These are phyloP conservation scores for Bursaphelenchus okinawaensis DNA, from an alignment of 2,888 invertebrate species.

Conservation along the genomic window DNA sequence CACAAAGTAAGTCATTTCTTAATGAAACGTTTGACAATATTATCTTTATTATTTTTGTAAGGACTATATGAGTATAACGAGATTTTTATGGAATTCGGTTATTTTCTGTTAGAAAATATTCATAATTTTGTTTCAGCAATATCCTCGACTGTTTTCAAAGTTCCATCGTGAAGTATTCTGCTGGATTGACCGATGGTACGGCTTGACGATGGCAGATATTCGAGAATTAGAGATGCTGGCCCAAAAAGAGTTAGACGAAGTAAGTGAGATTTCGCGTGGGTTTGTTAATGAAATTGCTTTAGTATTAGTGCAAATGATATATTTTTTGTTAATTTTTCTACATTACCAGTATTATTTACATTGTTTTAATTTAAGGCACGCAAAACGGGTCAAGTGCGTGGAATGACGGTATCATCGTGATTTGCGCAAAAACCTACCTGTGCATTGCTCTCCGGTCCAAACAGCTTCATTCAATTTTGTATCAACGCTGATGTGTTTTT, in stretches of 20 bases:
- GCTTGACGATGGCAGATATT: constrained; percentile 95
- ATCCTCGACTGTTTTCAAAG: constrained; percentile 79
- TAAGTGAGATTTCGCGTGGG: constrained; percentile 23
- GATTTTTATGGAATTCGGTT: background rate
- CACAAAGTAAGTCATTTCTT: constrained; percentile 38
- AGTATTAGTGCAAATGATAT: background rate
- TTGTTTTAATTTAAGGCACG: constrained; percentile 31
- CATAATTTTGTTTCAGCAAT: constrained; percentile 48
- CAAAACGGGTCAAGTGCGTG: constrained; percentile 38
- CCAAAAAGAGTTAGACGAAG: constrained; percentile 78
- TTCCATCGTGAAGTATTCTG: constrained; percentile 99
- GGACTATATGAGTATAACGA: background rate
- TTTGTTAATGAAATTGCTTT: background rate
- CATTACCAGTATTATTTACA: background rate
- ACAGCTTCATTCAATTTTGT: background rate
- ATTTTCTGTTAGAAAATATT: background rate
- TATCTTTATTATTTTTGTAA: background rate
- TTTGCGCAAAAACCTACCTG: too few species aligned
- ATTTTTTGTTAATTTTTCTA: background rate
- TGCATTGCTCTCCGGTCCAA: too few species aligned
- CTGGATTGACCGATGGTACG: constrained; percentile 96
- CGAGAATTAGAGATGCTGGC: constrained; percentile 90
- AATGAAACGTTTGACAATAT: too few species aligned
- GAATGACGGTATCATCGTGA: too few species aligned
- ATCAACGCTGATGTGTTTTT: background rate